A percentile compares a stretch with the other conserved stretches of the same genome.
phyloP scores from a whole-genome alignment of 2,113 vertebrate genomes.

The Lanius collurio region DNA sequence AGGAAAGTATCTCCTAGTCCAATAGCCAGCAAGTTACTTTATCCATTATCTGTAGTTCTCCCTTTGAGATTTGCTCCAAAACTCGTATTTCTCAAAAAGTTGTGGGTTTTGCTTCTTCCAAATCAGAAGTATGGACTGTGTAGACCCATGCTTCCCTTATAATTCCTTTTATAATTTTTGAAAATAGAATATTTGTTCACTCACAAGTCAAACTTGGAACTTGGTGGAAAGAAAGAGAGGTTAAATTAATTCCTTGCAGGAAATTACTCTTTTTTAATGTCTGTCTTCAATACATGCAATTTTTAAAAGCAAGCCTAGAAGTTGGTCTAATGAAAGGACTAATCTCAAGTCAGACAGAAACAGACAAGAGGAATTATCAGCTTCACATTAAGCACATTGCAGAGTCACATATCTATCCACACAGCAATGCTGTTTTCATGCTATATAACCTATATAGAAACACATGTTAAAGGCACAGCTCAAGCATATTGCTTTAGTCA shows the following conservation, averaged over 20 bases:
- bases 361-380: neutral
- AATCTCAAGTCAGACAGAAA: neutral
- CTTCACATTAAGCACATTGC: neutral
- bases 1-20: neutral
- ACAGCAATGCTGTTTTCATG: neutral
- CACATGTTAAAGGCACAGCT: neutral
- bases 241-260: neutral
- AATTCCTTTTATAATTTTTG: neutral
- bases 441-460: neutral
- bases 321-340: neutral
- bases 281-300: neutral
- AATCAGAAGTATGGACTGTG: neutral
- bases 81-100: neutral
- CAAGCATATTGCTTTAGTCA: neutral
- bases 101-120: neutral
- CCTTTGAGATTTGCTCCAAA: neutral
- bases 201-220: neutral
- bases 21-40: neutral
- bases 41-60: neutral
- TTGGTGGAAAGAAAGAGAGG: neutral
- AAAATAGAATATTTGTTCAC: neutral
- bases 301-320: neutral
- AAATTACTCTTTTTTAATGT: neutral
- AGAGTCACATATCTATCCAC: neutral
- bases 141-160: neutral